These are phyloP conservation scores for Ophiodon elongatus DNA, from an alignment of 2,113 vertebrate genomes.

Conservation along the genomic window DNA sequence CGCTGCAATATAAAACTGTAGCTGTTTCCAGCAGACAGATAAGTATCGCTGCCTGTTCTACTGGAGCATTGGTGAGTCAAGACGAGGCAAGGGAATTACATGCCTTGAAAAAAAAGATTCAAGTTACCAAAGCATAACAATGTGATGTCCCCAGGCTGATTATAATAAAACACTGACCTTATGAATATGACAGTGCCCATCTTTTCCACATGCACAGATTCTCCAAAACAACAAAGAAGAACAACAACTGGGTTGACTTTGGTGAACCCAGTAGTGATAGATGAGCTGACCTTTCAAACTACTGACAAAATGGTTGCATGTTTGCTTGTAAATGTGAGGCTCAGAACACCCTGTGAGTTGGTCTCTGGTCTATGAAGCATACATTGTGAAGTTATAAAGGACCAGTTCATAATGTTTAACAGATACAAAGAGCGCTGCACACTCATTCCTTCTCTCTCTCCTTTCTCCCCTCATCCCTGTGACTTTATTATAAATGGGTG, in stretches of 20 bases:
- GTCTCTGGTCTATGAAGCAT: background rate
- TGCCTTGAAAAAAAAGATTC: background rate
- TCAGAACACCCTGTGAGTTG: background rate
- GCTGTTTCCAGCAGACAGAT: background rate
- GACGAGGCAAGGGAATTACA: no score
- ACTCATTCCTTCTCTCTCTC: background rate
- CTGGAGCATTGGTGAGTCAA: no score
- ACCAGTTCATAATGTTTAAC: background rate
- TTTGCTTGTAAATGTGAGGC: background rate
- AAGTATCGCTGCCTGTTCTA: no score
- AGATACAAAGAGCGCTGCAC: background rate
- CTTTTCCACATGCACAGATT: background rate
- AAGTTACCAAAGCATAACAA: background rate
- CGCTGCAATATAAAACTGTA: background rate
- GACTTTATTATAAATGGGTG: no score
- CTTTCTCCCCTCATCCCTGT: background rate
- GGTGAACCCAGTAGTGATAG: background rate
- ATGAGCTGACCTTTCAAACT: slow-evolving; percentile 20
- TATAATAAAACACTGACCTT: background rate
- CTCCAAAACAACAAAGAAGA: background rate
- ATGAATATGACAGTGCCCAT: background rate
- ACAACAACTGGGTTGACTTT: no score
- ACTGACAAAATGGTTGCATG: no score
- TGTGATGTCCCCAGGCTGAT: background rate
- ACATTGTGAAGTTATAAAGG: background rate